Base-by-base conservation (phyloP, 2,797 vertebrate species). In the Spinus pinus region DNA sequence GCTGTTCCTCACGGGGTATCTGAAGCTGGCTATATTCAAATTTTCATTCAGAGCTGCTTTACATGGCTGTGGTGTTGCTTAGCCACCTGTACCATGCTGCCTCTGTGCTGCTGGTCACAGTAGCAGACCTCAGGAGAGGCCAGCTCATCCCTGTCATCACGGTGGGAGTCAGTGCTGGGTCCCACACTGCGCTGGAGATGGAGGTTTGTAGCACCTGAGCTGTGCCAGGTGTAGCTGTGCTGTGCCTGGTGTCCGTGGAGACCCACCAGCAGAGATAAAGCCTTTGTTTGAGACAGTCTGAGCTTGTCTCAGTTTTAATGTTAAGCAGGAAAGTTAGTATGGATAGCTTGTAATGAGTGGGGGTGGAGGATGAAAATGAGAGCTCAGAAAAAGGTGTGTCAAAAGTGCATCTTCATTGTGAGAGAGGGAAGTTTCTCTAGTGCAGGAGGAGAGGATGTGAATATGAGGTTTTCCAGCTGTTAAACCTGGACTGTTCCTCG, bases 61-160 rank as follows among this genome's bases (percentile, higher is more conserved):
- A 27, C 2, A 0, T 74, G 69, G 16, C 50, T 51, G 7, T 75
- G 39, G 16, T 84, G 42, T 19, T 78, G 41, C 30, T 70, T 53
- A 46, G 31, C 60, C 46, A 37, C 56, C 31, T 64, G n/a, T 44
- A 7, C 5, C 23, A 16, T 0, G 0, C 28, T 61, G n/a, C 20
- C 50, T 65, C 6, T 74, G 37, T 39, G 37, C 37, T 39, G 37
- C 37, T 39, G 37, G 37, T 39, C 37, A 39, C 37, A 39, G 37
- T 39, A 39, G 12, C 37, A 39, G 66, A 27, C 9, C 24, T 81
- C 39, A 31, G 65, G n/a, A 86, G 46, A 61, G 27, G 31, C n/a
- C 57, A 61, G 9, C 10, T 86, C 30, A 16, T 64, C 16, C 61
- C 13, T 69, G 7, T 22, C 30, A 12, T 12, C 10, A 0, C 50